phyloP scores from a whole-genome alignment of 1,140 invertebrate species.

The Dinoponera quadriceps region DNA sequence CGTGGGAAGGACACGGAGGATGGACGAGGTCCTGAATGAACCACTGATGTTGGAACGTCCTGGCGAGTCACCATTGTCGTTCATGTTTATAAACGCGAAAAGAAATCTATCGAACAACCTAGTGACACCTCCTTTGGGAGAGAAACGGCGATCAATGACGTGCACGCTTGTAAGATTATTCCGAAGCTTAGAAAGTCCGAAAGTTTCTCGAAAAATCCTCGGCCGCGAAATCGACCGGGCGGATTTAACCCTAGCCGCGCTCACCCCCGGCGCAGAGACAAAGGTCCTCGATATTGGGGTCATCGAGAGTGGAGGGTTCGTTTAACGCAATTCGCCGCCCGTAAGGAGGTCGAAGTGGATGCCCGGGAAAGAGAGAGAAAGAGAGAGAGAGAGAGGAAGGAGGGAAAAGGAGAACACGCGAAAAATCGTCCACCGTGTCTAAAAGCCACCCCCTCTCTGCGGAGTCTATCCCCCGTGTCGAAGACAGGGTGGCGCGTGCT shows the following conservation, averaged over 20 bases:
- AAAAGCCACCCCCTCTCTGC: constrained; percentile 71
- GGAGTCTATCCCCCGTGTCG: constrained; percentile 10
- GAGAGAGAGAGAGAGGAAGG: too few species aligned
- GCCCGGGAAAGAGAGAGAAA: neutral
- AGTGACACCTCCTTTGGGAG: neutral
- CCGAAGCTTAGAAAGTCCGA: neutral
- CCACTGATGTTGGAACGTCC: constrained; percentile 14
- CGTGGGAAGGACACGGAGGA: neutral
- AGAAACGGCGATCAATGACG: neutral
- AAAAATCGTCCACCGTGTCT: constrained; percentile 80
- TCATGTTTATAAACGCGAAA: constrained; percentile 52
- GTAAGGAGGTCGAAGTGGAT: constrained; percentile 32
- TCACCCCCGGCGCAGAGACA: neutral
- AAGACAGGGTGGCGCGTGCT: constrained; percentile 66
- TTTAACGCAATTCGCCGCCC: constrained; percentile 38
- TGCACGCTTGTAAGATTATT: neutral
- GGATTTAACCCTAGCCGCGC: neutral
- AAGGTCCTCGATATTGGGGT: neutral
- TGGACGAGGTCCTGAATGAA: constrained; percentile 14
- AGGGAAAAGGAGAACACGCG: constrained; percentile 36
- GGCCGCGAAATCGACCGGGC: neutral
- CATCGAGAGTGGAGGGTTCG: constrained; percentile 8
- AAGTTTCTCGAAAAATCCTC: neutral
- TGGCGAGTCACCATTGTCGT: constrained; percentile 45
- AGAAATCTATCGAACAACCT: neutral